Base-by-base conservation (phyloP, 2,888 invertebrate genomes). In the Pseudoips prasinana region DNA sequence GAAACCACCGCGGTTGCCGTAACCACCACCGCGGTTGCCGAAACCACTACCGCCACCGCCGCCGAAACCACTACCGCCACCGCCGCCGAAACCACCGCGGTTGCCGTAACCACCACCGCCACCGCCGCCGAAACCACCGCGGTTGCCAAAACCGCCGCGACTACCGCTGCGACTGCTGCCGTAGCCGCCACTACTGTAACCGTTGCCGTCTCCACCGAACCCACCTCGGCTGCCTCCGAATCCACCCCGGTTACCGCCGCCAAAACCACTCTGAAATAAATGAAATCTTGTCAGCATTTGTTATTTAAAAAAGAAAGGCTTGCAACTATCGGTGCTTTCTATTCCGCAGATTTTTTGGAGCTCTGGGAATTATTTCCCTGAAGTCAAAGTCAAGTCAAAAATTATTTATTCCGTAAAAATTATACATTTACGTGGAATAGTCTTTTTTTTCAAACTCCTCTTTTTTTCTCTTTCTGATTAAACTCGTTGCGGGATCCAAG, bases 181-280 rank as follows among this genome's bases (percentile, higher is more conserved):
- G n/a, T 41, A 58, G n/a, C 7, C 7, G 7, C 7, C n/a, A 0
- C 54, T 41, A 1, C 52, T 39, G 8, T 42, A 59, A 1, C 59
- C 56, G 0, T 73, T 58, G 5, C 38, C 31, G 6, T 48, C 50
- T 0, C 32, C 14, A 0, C 56, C 49, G 9, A 45, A 65, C 1
- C 62, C 58, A 0, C 67, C 57, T 10, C 38, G 34, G 19, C 53
- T 55, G 0, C 61, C 49, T 3, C 58, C 51, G 8, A 46, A 64
- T 1, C 62, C 58, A 18, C 18, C 18, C 4, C 18, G 4, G 6
- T 6, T 18, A 18, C 53, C 54, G 1, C 71, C 57, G n/a, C 62
- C 59, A 7, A 56, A 66, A 0, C 61, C 52, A 1, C 64, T 55
- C 14, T 14, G 14, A 3, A 14, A 14, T 5, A 14, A 14, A 14